phyloP scores from a whole-genome alignment of 2,797 vertebrate genomes.

The Pteronotus mesoamericanus region DNA sequence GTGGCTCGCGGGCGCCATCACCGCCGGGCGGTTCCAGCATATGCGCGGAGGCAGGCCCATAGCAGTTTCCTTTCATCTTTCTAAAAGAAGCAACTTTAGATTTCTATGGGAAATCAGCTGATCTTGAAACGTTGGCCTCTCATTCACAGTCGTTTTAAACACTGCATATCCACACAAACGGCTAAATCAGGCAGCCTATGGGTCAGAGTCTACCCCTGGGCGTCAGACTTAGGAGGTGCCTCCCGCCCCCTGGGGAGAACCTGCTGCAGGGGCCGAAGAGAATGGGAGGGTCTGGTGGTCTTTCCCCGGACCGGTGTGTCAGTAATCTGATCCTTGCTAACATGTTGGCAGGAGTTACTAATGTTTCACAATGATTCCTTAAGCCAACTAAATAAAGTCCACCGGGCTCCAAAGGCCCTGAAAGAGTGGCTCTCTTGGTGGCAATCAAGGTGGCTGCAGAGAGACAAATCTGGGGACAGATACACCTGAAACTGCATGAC shows the following conservation, averaged over 20 bases:
- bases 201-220: background rate
- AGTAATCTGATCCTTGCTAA: background rate
- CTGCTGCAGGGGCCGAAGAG: background rate
- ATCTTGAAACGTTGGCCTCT: background rate
- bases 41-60: background rate
- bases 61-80: background rate
- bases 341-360: background rate
- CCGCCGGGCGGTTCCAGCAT: background rate
- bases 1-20: accelerated
- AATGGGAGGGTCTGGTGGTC: background rate
- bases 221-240: background rate
- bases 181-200: too few species aligned
- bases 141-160: background rate
- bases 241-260: background rate
- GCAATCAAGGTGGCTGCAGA: background rate
- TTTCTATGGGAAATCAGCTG: background rate
- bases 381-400: background rate
- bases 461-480: background rate
- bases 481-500: background rate
- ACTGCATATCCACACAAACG: background rate
- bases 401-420: background rate
- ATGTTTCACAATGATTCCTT: background rate
- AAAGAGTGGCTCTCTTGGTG: background rate
- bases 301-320: background rate
- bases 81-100: background rate